A percentile compares a stretch with the other conserved stretches of the same genome.
Conservation (phyloP, 2,888 invertebrate genomes). For the Leptinotarsa juncta region DNA sequence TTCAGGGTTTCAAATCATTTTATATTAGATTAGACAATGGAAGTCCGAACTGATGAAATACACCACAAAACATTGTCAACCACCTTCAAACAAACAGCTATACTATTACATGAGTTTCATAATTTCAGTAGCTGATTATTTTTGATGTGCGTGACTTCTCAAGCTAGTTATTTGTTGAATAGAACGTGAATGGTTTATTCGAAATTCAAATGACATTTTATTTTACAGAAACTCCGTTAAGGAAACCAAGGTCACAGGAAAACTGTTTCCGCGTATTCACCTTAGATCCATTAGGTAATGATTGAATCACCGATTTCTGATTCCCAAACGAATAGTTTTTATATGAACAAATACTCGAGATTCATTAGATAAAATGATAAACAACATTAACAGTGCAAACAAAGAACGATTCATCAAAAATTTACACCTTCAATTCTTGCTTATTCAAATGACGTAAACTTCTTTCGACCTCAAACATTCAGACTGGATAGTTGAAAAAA, state of each 20-base stretch:
- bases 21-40: too few species aligned
- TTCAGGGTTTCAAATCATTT: too few species aligned
- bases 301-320: not conserved
- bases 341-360: not conserved
- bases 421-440: conserved; percentile 16
- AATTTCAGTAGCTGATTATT: too few species aligned
- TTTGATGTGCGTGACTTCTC: too few species aligned
- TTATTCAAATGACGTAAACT: conserved; percentile 15
- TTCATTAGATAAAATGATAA: conserved; percentile 4
- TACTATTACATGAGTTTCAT: too few species aligned
- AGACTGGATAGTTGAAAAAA: conserved; percentile 19
- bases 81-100: too few species aligned
- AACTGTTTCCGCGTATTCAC: not conserved
- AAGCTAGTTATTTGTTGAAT: too few species aligned
- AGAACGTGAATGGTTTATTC: too few species aligned
- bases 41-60: too few species aligned
- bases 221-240: not conserved
- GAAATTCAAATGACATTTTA: not conserved
- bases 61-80: too few species aligned
- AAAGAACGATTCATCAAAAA: conserved; percentile 18
- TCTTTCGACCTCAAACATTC: not conserved
- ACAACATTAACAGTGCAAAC: conserved; percentile 14
- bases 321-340: not conserved
- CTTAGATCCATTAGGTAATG: not conserved
- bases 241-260: not conserved